These are phyloP conservation scores for Mesopsocus fuscifrons DNA, from an alignment of 2,888 invertebrate species.

Conservation along the genomic window DNA sequence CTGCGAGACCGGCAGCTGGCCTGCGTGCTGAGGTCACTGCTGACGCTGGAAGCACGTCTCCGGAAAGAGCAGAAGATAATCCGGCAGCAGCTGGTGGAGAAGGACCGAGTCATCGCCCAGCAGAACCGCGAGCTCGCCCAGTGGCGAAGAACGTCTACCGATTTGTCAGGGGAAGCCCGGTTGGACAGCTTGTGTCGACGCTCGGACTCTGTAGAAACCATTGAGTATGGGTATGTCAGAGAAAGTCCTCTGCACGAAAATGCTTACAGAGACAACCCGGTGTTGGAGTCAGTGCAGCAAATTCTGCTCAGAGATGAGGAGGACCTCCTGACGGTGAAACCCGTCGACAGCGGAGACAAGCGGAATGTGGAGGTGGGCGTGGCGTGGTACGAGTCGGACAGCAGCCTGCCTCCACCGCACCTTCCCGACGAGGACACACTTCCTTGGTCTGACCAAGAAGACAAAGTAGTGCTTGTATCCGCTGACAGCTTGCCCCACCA, in stretches of 20 bases:
- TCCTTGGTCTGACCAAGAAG: background rate
- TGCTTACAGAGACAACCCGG: constrained; percentile 56
- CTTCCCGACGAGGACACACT: background rate
- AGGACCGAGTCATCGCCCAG: constrained; percentile 47
- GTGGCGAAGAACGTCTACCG: background rate
- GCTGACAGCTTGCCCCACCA: too few species aligned
- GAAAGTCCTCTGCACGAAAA: constrained; percentile 52
- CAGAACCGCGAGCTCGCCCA: constrained; percentile 47
- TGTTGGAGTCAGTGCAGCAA: constrained; percentile 70
- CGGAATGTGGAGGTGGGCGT: constrained; percentile 14
- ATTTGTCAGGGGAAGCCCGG: constrained; percentile 1
- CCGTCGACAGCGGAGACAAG: constrained; percentile 16
- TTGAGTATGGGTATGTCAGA: constrained; percentile 63
- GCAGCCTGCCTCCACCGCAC: background rate
- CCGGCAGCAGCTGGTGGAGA: constrained; percentile 42
- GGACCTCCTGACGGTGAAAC: constrained; percentile 25
- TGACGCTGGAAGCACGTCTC: constrained; percentile 49
- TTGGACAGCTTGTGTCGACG: constrained; percentile 14
- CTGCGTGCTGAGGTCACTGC: constrained; percentile 45
- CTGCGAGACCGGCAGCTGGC: constrained; percentile 51
- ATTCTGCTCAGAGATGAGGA: constrained; percentile 56
- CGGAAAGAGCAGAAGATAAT: constrained; percentile 55
- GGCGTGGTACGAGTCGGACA: constrained; percentile 13
- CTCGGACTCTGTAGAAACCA: constrained; percentile 30
- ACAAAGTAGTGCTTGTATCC: too few species aligned